Base-by-base conservation (phyloP, 2,888 invertebrate genomes). In the Drosophila sordidapex region DNA sequence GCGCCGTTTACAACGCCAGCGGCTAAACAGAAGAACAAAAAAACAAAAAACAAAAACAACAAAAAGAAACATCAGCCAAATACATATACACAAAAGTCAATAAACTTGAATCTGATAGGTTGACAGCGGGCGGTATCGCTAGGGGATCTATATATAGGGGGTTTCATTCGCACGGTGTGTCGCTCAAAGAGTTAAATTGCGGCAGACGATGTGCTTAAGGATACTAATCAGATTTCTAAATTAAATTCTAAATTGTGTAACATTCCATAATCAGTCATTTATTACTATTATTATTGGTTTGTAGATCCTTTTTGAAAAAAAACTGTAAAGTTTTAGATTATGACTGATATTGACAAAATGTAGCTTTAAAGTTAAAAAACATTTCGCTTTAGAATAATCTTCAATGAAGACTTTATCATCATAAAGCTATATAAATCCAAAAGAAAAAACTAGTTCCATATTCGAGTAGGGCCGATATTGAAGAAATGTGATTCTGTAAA, bases 11-110 rank as follows among this genome's bases (percentile, higher is more conserved):
- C 88, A 89, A 43, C 73, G 89, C 85, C 89, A 66, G 62, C 77
- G 77, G 89, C 85, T 80, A 89, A 85, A 84, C 67, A 84, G 80
- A 54, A 71, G n/a, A 56, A 51, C 18, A 56, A 51, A 68, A 53
- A 36, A 38, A 31, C 29, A 61, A 51, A 57, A 52, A 35, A 15
- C 21, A 40, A 76, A 76, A 79, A 83, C 15, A 38, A 51, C 72
- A 80, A 86, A 81, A 59, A 69, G 72, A 76, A 86, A 88, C 87
- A 88, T 86, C 87, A 86, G 88, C 86, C 83, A 83, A 87, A 88
- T 77, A 72, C 54, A 76, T 86, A 73, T 71, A 73, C 68, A 76
- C 71, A 87, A 85, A 87, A 82, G 89, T 85, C 85, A 85, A 89
- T 89, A 85, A 85, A 85, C 85, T 85, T 84, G 54, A 74, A 72